phyloP scores from a whole-genome alignment of 2,888 invertebrate species.

The Augochlorella aurata region DNA sequence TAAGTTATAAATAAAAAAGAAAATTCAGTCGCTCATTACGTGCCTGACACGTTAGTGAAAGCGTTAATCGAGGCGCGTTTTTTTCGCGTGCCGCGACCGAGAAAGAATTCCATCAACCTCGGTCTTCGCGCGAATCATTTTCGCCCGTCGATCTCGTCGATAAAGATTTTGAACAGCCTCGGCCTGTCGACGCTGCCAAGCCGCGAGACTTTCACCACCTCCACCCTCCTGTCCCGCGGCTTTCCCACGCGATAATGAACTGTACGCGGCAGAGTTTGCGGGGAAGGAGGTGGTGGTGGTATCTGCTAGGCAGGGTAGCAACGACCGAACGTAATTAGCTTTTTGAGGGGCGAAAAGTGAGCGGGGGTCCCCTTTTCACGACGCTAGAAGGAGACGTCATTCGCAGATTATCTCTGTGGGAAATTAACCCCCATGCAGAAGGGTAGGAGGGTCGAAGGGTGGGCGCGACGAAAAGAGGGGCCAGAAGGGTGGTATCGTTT shows the following conservation, averaged over 20 bases:
- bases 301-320: slow-evolving; percentile 46
- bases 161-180: slow-evolving; percentile 27
- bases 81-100: not conserved
- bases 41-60: not conserved
- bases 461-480: not conserved
- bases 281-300: not conserved
- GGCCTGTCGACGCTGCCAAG: slow-evolving; percentile 17
- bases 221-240: not conserved
- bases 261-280: not conserved
- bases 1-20: no score
- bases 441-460: not conserved
- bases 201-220: slow-evolving; percentile 18
- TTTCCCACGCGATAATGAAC: slow-evolving; percentile 24
- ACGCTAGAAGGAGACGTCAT: slow-evolving; percentile 56
- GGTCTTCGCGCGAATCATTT: not conserved
- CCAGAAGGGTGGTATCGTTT: slow-evolving; percentile 48
- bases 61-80: not conserved
- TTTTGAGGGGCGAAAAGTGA: slow-evolving; percentile 61
- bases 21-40: no score
- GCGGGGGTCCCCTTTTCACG: slow-evolving; percentile 29
- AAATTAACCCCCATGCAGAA: slow-evolving; percentile 57
- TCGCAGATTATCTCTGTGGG: slow-evolving; percentile 66
- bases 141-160: not conserved
- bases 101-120: not conserved
- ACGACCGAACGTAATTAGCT: slow-evolving; percentile 67